Evolutionary conservation across 1,140 invertebrate species (phyloP).

Genomic region (Theocolax elegans): DNA sequence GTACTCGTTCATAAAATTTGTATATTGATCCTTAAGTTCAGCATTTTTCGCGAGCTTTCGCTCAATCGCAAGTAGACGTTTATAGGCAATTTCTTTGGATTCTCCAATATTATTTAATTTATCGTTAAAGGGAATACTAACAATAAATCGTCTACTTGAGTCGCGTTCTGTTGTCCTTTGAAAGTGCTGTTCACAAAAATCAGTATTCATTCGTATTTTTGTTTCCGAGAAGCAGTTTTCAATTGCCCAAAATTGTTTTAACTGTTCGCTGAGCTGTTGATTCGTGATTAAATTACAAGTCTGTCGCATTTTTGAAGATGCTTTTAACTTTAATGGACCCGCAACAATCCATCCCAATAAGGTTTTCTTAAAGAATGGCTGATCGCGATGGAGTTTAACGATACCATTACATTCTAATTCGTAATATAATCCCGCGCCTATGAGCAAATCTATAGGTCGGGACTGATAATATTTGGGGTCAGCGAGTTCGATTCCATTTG

Average conservation of each 20-base stretch:
- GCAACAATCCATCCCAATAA: neutral
- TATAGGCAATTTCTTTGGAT: constrained; percentile 9
- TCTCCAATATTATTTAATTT: constrained; percentile 44
- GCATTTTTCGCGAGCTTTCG: constrained; percentile 49
- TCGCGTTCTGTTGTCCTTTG: constrained; percentile 30
- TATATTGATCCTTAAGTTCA: constrained; percentile 46
- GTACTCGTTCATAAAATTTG: constrained; percentile 52
- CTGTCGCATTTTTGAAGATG: neutral
- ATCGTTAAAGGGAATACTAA: constrained; percentile 48
- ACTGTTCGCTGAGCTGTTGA: neutral
- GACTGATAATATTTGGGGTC: neutral
- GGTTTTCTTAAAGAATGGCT: neutral
- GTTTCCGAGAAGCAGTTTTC: neutral
- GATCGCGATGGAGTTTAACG: neutral
- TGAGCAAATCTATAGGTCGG: neutral
- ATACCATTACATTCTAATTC: neutral
- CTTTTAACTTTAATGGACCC: neutral
- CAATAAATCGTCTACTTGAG: constrained; percentile 50
- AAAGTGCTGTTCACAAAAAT: neutral
- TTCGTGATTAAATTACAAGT: neutral
- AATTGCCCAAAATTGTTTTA: neutral
- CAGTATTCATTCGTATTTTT: neutral
- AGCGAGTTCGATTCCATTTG: neutral
- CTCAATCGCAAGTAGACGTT: constrained; percentile 48
- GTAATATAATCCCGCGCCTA: neutral